These are phyloP conservation scores for Orientallactaga sibirica DNA, from an alignment of 2,797 vertebrate genomes.

Conservation along the genomic window DNA sequence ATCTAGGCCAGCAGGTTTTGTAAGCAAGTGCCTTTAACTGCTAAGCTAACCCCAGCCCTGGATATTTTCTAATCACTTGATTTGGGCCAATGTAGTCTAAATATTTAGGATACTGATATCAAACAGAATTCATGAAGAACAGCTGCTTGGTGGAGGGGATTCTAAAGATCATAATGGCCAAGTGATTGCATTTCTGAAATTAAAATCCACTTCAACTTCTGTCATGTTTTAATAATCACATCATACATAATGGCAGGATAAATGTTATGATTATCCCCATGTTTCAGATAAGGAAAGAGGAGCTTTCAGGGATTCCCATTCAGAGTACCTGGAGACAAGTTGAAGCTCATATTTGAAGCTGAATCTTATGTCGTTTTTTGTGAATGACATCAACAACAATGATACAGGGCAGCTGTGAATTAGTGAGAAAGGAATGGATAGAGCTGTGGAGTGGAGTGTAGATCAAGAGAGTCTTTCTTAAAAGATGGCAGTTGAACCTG, in stretches of 20 bases:
- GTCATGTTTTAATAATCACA: neutral
- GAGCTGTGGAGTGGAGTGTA: neutral
- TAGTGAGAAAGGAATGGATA: neutral
- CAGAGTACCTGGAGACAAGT: rapidly evolving
- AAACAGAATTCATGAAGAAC: neutral
- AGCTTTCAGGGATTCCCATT: neutral
- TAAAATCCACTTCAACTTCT: neutral
- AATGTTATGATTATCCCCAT: neutral
- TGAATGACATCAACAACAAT: neutral
- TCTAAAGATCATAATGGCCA: neutral
- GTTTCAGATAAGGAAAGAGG: neutral
- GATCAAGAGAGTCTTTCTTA: neutral
- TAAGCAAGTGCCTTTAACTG: too few species aligned
- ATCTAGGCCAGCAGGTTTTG: too few species aligned
- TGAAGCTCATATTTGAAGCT: neutral
- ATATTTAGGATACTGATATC: neutral
- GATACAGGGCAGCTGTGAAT: neutral
- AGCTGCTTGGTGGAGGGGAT: neutral
- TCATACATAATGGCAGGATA: neutral
- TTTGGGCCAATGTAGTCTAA: constrained; percentile 20
- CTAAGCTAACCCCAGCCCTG: too few species aligned
- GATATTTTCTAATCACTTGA: neutral
- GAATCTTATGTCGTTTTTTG: neutral
- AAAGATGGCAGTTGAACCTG: neutral
- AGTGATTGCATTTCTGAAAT: neutral